Evolutionary conservation across 2,113 vertebrate genomes (phyloP), one percentile per base, ranked within the genome.

Genomic region (Thinocorus orbignyianus): DNA sequence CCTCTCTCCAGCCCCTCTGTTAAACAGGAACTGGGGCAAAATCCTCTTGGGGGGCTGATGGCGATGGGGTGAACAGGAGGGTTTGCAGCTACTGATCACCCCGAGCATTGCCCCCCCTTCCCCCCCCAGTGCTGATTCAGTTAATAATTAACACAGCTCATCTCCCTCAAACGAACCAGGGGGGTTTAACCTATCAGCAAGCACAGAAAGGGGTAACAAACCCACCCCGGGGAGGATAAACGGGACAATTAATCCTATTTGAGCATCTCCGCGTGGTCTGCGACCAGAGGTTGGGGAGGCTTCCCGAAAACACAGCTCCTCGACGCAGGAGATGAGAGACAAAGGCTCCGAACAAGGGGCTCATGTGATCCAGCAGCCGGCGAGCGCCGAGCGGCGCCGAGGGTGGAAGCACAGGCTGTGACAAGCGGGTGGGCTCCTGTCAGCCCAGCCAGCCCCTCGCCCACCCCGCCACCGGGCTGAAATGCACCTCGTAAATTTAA

Each of bases 341-440:
- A 96, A 97, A 97, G 96, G 95, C 92, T 88, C 4, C 0, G 81
- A 89, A 89, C 94, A 81, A 92, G 89, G 88, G 90, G 86, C 95
- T 96, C 90, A 86, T 95, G 93, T 92, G 96, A 95, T 91, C 58
- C 37, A 72, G 33, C 71, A 74, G 91, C 84, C 35, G 33, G 80
- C 5, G 90, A 81, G 70, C 46, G 41, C 52, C 7, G 16, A 30
- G 57, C 25, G 41, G 35, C 28, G 20, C 18, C 7, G 62, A 22
- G 90, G 82, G 90, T 71, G 85, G 80, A 35, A 37, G 44, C 39
- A 7, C 55, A 8, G 79, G 65, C 65, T n/a, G 79, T 76, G 65
- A 90, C 92, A 87, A 87, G 78, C 28, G 13, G 69, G 86, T 28
- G 7, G 0, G 81, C 80, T 44, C 35, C 74, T 30, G 65, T 69